phyloP scores from a whole-genome alignment of 2,797 vertebrate species.

The Fringilla coelebs region DNA sequence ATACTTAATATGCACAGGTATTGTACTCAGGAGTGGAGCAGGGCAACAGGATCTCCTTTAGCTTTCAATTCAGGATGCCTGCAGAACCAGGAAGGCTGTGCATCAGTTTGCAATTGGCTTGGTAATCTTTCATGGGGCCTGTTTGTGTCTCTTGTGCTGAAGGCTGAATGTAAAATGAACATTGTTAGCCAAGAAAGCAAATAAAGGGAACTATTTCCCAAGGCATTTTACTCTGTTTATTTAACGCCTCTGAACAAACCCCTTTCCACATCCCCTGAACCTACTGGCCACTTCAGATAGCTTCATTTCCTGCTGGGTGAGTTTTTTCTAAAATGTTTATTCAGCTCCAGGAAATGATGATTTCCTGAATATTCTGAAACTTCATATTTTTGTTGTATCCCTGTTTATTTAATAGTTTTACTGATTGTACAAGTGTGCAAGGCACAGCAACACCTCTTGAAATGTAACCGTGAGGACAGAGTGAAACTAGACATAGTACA shows the following conservation, averaged over 20 bases:
- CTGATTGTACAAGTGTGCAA: conserved; percentile 19
- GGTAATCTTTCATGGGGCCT: conserved; percentile 28
- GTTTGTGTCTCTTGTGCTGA: conserved; percentile 21
- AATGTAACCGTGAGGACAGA: not conserved
- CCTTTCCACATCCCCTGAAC: conserved; percentile 44
- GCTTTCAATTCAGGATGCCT: not conserved
- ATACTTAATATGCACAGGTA: not conserved
- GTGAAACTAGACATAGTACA: not conserved
- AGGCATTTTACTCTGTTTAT: conserved; percentile 51
- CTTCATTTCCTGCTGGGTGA: conserved; percentile 63
- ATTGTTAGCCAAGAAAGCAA: conserved; percentile 59
- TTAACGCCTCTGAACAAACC: conserved; percentile 55
- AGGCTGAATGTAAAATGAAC: conserved; percentile 32
- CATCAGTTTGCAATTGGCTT: not conserved
- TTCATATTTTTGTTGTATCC: conserved; percentile 45
- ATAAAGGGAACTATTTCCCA: conserved; percentile 56
- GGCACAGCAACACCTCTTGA: not conserved
- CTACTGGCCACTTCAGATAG: conserved; percentile 62
- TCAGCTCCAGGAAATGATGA: conserved; percentile 62
- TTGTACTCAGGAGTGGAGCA: not conserved
- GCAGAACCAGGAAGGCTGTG: not conserved
- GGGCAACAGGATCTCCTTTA: not conserved
- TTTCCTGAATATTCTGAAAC: conserved; percentile 63
- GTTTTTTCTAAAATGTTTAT: conserved; percentile 53
- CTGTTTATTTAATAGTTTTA: conserved; percentile 24